Percentiles rank a stretch among this genome's conserved stretches.
Evolutionary conservation across 2,797 vertebrate species (phyloP).

Genomic region (Luscinia luscinia): DNA sequence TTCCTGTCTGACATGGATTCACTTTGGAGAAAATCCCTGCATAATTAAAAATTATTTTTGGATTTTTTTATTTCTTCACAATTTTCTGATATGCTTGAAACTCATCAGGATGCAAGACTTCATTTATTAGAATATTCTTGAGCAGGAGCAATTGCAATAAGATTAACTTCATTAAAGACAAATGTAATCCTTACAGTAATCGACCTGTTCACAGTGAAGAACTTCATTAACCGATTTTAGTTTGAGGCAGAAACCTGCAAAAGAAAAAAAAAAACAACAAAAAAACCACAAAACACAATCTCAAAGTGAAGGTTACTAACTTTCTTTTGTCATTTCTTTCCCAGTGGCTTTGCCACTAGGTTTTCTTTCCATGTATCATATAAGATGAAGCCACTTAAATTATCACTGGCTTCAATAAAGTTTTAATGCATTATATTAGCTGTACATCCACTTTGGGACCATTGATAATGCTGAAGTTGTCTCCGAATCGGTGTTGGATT

Average conservation of each 20-base stretch:
- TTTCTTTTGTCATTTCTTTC: neutral
- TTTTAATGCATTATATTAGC: neutral
- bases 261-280: neutral
- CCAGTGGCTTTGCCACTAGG: neutral
- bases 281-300: neutral
- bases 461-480: accelerated
- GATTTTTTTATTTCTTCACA: conserved; percentile 26
- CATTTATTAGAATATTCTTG: conserved; percentile 19
- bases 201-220: neutral
- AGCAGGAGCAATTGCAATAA: neutral
- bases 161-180: conserved; percentile 6
- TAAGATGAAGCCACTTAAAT: neutral
- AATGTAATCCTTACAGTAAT: conserved; percentile 9
- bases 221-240: neutral
- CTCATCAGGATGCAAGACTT: neutral
- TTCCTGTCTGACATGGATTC: neutral
- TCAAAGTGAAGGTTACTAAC: neutral
- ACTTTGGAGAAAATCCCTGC: neutral
- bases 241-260: conserved; percentile 4
- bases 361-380: neutral
- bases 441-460: neutral
- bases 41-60: conserved; percentile 35
- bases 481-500: neutral
- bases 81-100: neutral
- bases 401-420: neutral